Evolutionary conservation across 2,113 vertebrate genomes (phyloP), one percentile per base, ranked within the genome.

Genomic region (Tretioscincus oriximinensis): DNA sequence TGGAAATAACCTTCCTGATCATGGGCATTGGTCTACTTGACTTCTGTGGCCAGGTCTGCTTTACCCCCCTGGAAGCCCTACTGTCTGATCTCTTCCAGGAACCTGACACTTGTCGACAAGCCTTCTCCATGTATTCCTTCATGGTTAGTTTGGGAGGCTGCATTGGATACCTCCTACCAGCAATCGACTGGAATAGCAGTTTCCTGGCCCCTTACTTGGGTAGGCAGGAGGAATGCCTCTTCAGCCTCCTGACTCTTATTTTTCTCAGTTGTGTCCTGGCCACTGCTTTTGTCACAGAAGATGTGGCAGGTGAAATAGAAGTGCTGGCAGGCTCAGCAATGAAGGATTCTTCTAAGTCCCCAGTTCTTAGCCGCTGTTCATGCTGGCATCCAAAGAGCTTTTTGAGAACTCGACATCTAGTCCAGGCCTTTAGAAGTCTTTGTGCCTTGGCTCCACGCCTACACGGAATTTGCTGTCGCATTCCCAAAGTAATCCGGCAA

Each of bases 61-160:
- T 97, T 88, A 98, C 97, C 0, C 96, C 95, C 0, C 86, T 98
- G 82, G 96, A 97, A 84, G 97, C 97, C 0, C 91, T 98, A 86
- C 94, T 97, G 65, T 97, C 96, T 0, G 97, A 98, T 91, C 94
- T 97, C 70, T 97, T 95, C 92, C 95, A 96, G 51, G 95, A 96
- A 81, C 95, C 95, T 0, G 95, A 96, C 78, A 92, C 90, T 84
- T 97, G 96, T 84, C 95, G 93, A 72, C 95, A 92, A 77, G 97
- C 97, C 7, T 98, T 97, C 89, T 96, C 97, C 0, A 3, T 96
- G 78, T 96, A 96, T 0, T 95, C 97, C 84, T 93, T 98, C 86
- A 96, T 97, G 95, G 91, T 97, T 92, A 97, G 97, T 92, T 71
- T 97, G 2, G 97, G 97, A 0, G 97, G 96, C 86, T 97, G 96